phyloP scores from a whole-genome alignment of 2,797 vertebrate genomes.

The Malacoraja senta region DNA sequence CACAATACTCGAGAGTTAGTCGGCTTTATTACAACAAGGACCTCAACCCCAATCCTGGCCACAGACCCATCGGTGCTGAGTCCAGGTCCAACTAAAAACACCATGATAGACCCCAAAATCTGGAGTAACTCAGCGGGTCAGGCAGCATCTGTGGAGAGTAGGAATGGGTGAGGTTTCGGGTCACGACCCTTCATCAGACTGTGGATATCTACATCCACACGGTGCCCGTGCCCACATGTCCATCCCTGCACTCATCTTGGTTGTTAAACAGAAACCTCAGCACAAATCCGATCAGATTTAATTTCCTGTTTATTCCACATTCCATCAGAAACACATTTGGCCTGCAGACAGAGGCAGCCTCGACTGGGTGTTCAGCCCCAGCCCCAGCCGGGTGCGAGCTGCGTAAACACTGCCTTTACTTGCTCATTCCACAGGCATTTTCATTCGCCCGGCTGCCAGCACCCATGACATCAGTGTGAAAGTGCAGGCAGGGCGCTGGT shows the following conservation, averaged over 20 bases:
- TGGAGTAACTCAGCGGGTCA: too few relatives aligned
- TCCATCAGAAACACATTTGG: background rate
- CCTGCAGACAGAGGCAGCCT: background rate
- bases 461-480: background rate
- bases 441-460: background rate
- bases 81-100: background rate
- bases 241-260: background rate
- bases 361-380: too few relatives aligned
- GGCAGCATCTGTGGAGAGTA: too few relatives aligned
- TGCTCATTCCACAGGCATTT: background rate
- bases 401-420: background rate
- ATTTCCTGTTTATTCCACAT: background rate
- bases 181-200: too few relatives aligned
- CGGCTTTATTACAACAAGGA: background rate
- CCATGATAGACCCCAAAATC: too few relatives aligned
- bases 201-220: background rate
- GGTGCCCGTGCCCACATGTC: background rate
- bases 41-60: background rate
- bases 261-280: background rate
- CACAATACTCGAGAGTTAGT: too few relatives aligned
- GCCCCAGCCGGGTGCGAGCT: too few relatives aligned
- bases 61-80: background rate
- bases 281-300: background rate
- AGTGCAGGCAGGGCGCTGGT: too few relatives aligned
- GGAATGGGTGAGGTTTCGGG: too few relatives aligned